Conservation (phyloP, 2,113 vertebrate genomes). For the Artemisiospiza belli region DNA sequence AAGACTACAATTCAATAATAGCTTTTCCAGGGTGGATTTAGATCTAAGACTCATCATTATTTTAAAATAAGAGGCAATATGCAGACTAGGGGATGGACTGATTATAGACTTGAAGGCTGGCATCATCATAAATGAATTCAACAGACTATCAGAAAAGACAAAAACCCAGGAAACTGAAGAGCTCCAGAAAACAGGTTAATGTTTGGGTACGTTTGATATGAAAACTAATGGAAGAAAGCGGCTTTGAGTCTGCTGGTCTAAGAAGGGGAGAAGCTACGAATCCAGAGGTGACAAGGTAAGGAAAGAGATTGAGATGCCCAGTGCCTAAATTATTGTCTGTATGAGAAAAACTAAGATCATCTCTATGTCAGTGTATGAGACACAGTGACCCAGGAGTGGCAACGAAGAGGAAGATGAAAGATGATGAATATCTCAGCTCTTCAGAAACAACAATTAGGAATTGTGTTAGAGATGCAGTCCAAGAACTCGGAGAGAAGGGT, state of each 20-base stretch:
- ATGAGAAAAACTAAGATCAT: not conserved
- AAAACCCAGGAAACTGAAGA: not conserved
- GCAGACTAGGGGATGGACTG: not conserved
- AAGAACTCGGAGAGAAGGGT: not conserved
- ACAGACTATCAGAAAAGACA: not conserved
- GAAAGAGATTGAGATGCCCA: not conserved
- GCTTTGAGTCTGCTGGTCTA: not conserved
- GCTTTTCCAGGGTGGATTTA: not conserved
- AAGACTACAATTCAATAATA: not conserved
- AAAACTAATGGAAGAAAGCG: not conserved
- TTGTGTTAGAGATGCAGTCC: not conserved
- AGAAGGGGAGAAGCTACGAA: rapidly evolving
- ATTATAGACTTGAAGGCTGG: not conserved
- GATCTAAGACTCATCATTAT: not conserved
- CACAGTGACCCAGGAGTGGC: not conserved
- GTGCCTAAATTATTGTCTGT: not conserved
- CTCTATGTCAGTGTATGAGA: not conserved
- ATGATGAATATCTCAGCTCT: not conserved
- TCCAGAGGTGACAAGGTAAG: not conserved
- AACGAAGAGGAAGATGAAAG: not conserved
- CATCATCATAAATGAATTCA: not conserved
- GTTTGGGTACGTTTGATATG: not conserved
- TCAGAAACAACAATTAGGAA: not conserved
- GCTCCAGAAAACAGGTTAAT: not conserved
- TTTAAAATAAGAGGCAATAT: not conserved